These are phyloP conservation scores for Monopterus albus DNA, from an alignment of 2,113 vertebrate genomes.

Conservation along the genomic window DNA sequence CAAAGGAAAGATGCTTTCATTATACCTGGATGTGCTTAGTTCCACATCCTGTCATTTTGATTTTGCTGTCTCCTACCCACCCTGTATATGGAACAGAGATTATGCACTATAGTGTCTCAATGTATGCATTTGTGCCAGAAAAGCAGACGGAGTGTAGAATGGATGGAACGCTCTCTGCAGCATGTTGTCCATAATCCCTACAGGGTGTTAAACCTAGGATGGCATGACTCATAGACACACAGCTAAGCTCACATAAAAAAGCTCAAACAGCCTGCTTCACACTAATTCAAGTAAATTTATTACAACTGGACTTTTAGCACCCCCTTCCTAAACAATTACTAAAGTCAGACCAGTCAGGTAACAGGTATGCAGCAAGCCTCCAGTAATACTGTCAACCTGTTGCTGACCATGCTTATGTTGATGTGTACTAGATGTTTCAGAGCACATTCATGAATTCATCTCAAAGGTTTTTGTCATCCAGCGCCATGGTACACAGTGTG, in stretches of 20 bases:
- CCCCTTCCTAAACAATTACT: background rate
- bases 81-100: conserved; percentile 30
- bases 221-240: conserved; percentile 18
- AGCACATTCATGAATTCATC: no score
- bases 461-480: background rate
- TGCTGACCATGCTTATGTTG: no score
- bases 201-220: conserved; percentile 27
- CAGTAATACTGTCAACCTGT: background rate
- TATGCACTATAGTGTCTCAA: conserved; percentile 20
- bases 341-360: background rate
- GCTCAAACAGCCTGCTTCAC: conserved; percentile 6
- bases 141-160: conserved; percentile 29
- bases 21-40: conserved; percentile 32
- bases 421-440: no score
- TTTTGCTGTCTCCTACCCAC: conserved; percentile 16
- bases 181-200: conserved; percentile 36
- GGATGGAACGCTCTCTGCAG: conserved; percentile 11
- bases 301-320: background rate
- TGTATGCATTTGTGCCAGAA: conserved; percentile 33
- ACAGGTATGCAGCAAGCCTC: background rate
- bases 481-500: background rate
- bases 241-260: conserved; percentile 5
- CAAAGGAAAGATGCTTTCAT: conserved; percentile 44
- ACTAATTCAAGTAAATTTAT: background rate
- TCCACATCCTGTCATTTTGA: conserved; percentile 45